phyloP scores from a whole-genome alignment of 2,888 invertebrate species.

The Eilema griseolum region DNA sequence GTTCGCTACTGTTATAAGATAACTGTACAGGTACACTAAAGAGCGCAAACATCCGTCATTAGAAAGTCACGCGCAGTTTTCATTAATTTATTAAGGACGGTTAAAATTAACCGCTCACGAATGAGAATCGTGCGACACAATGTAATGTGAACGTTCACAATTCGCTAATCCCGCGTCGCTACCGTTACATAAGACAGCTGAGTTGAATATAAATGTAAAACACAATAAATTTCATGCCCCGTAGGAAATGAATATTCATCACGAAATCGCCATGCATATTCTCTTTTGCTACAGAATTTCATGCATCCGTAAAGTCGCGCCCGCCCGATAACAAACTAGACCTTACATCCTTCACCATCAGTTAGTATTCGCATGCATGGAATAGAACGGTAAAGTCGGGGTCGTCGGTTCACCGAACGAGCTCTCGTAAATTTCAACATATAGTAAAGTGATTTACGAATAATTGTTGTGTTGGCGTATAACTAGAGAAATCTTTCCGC shows the following conservation, averaged over 20 bases:
- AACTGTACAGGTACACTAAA: conserved; percentile 62
- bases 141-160: conserved; percentile 83
- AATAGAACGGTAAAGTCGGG: conserved; percentile 65
- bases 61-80: conserved; percentile 75
- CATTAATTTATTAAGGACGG: conserved; percentile 76
- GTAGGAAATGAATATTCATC: conserved; percentile 88
- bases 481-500: conserved; percentile 87
- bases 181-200: conserved; percentile 87
- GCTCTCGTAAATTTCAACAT: conserved; percentile 87
- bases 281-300: conserved; percentile 82
- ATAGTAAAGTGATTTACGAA: conserved; percentile 88
- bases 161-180: conserved; percentile 86
- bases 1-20: conserved; percentile 60
- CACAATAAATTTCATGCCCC: conserved; percentile 88
- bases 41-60: conserved; percentile 65
- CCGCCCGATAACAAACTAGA: conserved; percentile 65
- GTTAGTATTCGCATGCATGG: conserved; percentile 70
- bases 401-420: conserved; percentile 71
- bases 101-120: conserved; percentile 77
- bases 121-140: conserved; percentile 74
- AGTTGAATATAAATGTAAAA: conserved; percentile 87
- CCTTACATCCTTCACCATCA: conserved; percentile 69
- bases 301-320: conserved; percentile 70
- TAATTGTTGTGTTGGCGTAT: conserved; percentile 87
- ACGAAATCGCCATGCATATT: conserved; percentile 87